A percentile compares a stretch with the other conserved stretches of the same genome.
These are phyloP conservation scores for Leucania comma DNA, from an alignment of 2,888 invertebrate genomes.

Conservation along the genomic window DNA sequence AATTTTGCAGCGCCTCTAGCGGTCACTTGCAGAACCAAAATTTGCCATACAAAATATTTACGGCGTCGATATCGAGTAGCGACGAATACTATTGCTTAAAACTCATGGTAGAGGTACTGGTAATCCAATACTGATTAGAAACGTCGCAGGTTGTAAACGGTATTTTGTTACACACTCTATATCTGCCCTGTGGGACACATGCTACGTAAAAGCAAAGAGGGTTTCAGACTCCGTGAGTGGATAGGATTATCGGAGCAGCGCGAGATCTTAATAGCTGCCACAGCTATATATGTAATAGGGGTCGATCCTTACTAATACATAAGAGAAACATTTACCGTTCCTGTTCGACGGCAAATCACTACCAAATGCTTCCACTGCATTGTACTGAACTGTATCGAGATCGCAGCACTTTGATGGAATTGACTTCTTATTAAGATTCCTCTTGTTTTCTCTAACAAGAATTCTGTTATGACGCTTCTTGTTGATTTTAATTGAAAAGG, in stretches of 20 bases:
- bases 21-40: too few relatives aligned
- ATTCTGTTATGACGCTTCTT: not conserved
- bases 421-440: conserved; percentile 40
- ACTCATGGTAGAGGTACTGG: too few relatives aligned
- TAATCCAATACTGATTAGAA: conserved; percentile 57
- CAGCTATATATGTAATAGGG: conserved; percentile 58
- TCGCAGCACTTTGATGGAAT: conserved; percentile 50
- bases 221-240: conserved; percentile 61
- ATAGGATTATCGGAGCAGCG: conserved; percentile 65
- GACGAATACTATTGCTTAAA: too few relatives aligned
- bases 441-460: conserved; percentile 12
- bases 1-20: too few relatives aligned
- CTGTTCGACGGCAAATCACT: conserved; percentile 56
- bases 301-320: conserved; percentile 61
- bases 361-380: conserved; percentile 52
- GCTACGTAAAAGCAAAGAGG: conserved; percentile 65
- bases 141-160: conserved; percentile 52
- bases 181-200: conserved; percentile 64
- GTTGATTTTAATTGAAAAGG: not conserved
- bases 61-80: too few relatives aligned
- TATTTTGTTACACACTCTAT: conserved; percentile 61
- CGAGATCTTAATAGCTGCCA: conserved; percentile 66
- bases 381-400: conserved; percentile 38
- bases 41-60: too few relatives aligned
- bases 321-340: conserved; percentile 56